These are phyloP conservation scores for Drosophila mauritiana DNA, from an alignment of 1,140 invertebrate genomes.

Conservation along the genomic window DNA sequence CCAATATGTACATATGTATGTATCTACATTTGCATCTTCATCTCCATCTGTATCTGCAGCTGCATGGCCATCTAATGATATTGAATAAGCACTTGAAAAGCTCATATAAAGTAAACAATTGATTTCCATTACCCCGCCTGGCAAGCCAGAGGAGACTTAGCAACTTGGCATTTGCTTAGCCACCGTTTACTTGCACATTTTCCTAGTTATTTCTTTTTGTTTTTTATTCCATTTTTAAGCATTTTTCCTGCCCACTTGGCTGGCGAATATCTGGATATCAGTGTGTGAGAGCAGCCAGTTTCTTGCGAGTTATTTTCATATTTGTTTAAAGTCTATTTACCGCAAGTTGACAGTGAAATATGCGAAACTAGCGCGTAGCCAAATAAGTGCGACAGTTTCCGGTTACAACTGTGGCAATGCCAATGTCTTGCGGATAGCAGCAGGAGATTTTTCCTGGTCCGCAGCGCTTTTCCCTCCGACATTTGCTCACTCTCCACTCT, in stretches of 20 bases:
- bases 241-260: constrained; percentile 62
- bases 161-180: constrained; percentile 79
- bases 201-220: constrained; percentile 18
- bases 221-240: constrained; percentile 38
- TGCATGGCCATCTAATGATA: constrained; percentile 65
- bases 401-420: constrained; percentile 81
- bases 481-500: not conserved
- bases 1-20: too few relatives aligned
- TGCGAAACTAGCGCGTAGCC: constrained; percentile 82
- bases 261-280: constrained; percentile 18
- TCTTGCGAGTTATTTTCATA: constrained; percentile 81
- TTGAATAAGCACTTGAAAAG: constrained; percentile 82
- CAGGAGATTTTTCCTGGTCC: constrained; percentile 59
- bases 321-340: constrained; percentile 83
- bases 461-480: not conserved
- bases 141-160: constrained; percentile 53
- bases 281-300: constrained; percentile 32
- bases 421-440: constrained; percentile 48
- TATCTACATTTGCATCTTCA: too few relatives aligned
- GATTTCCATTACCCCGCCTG: constrained; percentile 72
- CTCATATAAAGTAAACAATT: constrained; percentile 82
- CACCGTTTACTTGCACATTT: constrained; percentile 79
- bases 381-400: constrained; percentile 83
- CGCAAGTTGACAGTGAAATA: constrained; percentile 83
- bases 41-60: too few relatives aligned